Base-by-base conservation (phyloP, 2,888 invertebrate genomes). In the Eristalinus aeneus region DNA sequence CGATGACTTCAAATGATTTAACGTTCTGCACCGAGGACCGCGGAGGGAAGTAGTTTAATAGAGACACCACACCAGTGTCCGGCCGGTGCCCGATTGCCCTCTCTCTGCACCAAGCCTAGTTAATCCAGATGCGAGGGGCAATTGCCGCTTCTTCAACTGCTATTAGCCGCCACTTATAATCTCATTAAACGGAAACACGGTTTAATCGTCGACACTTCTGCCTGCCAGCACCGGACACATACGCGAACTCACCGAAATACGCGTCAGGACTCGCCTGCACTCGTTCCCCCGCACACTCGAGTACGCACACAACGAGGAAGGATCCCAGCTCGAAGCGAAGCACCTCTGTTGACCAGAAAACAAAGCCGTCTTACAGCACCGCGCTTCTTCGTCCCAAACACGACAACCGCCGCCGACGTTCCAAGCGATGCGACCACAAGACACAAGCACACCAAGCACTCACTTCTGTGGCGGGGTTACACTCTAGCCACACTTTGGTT, bases 101-200 rank as follows among this genome's bases (percentile, higher is more conserved):
- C 20, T 11, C 8, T 23, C 31, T 39, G 36, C 16, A 54, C 56
- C 9, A 56, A 68, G 72, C 54, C 74, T 61, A 84, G 84, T 84
- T 84, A 79, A 79, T 84, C 84, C 79, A 75, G 74, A 79, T 79
- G 22, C 74, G 65, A 73, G 73, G 73, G 10, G 31, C 46, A 8
- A n/a, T 16, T 39, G 69, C 79, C 67, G n/a, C 73, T 53, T 64
- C 63, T 22, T 11, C 53, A 53, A 69, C 89, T 90, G 90, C 91
- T 91, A 91, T 91, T 91, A 91, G 91, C 88, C 89, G 89, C 22
- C 91, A 89, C 90, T 91, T 91, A 91, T 90, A 90, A 90, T 90
- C 90, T 91, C 91, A 91, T 91, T 91, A 90, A 89, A 90, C 89
- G 89, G 89, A 69, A 60, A 85, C 75, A 78, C 39, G 72, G 76